Conservation (phyloP, 2,113 vertebrate species). For the Anguilla rostrata region DNA sequence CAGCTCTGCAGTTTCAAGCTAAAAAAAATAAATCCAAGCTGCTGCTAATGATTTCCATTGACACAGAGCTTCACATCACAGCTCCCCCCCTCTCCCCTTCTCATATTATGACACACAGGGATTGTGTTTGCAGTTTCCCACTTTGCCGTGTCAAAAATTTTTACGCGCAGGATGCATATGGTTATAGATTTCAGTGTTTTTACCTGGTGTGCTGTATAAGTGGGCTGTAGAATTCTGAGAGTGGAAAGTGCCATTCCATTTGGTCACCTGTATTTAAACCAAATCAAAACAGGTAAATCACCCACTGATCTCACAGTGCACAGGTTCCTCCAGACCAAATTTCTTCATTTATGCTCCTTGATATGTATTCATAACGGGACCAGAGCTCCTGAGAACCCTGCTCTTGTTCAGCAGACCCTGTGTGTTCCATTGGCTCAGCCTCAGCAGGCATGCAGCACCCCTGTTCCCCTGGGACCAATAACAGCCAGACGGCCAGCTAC, state of each 20-base stretch:
- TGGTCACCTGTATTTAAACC: no score
- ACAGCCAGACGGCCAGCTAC: not conserved
- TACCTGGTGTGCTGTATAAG: no score
- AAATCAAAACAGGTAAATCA: not conserved
- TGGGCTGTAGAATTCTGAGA: no score
- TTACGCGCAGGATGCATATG: no score
- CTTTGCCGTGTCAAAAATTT: no score
- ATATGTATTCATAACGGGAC: conserved; percentile 57
- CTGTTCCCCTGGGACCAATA: conserved; percentile 20
- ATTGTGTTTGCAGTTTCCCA: no score
- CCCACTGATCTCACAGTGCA: conserved; percentile 37
- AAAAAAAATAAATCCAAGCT: not conserved
- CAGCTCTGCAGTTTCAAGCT: not conserved
- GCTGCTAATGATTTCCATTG: no score
- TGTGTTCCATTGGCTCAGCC: conserved; percentile 50
- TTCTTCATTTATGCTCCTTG: conserved; percentile 59
- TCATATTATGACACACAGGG: no score
- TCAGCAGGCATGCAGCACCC: conserved; percentile 61
- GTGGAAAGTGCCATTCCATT: no score
- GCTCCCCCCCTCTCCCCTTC: no score
- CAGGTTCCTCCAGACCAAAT: conserved; percentile 66
- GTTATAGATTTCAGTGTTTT: no score
- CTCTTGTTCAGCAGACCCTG: conserved; percentile 37
- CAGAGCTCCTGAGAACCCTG: conserved; percentile 47
- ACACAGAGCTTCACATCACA: no score